phyloP scores from a whole-genome alignment of 53 echinoderm and acorn worm genomes.

The Temnopleurus reevesii region DNA sequence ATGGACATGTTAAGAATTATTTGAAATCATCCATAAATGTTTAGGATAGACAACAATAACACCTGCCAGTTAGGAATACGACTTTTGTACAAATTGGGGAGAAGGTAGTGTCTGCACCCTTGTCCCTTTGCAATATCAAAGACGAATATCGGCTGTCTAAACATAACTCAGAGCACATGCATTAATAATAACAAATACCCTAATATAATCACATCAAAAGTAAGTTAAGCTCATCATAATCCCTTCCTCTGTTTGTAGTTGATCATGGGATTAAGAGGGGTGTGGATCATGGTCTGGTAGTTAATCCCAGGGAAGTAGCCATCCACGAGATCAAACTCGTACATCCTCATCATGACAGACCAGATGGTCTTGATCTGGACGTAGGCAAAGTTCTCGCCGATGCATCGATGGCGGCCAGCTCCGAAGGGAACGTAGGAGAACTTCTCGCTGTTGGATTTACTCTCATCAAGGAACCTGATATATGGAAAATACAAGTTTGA shows the following conservation, averaged over 20 bases:
- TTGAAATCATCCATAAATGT: too few species aligned
- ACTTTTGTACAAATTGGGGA: too few species aligned
- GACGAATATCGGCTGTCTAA: too few species aligned
- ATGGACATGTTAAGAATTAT: too few species aligned
- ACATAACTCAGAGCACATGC: too few species aligned
- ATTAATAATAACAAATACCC: too few species aligned
- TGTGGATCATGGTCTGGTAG: constrained; percentile 86
- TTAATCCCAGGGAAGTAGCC: constrained; percentile 78
- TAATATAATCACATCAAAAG: too few species aligned
- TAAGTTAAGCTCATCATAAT: constrained; percentile 4
- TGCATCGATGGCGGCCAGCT: constrained; percentile 86
- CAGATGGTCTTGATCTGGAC: constrained; percentile 90
- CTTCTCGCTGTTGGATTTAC: constrained; percentile 83
- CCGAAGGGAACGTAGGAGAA: constrained; percentile 90
- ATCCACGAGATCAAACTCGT: constrained; percentile 75
- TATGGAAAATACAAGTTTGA: too few species aligned
- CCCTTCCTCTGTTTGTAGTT: constrained; percentile 63
- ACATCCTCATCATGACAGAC: constrained; percentile 78
- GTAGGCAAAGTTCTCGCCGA: constrained; percentile 91
- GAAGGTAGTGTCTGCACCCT: too few species aligned
- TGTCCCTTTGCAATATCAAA: too few species aligned
- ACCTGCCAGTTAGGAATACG: too few species aligned
- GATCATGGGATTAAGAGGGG: constrained; percentile 79
- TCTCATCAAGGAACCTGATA: constrained; percentile 77
- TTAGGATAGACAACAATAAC: too few species aligned